Evolutionary conservation across 2,888 invertebrate species (phyloP).

Genomic region (Drosophila hawaiiensis): DNA sequence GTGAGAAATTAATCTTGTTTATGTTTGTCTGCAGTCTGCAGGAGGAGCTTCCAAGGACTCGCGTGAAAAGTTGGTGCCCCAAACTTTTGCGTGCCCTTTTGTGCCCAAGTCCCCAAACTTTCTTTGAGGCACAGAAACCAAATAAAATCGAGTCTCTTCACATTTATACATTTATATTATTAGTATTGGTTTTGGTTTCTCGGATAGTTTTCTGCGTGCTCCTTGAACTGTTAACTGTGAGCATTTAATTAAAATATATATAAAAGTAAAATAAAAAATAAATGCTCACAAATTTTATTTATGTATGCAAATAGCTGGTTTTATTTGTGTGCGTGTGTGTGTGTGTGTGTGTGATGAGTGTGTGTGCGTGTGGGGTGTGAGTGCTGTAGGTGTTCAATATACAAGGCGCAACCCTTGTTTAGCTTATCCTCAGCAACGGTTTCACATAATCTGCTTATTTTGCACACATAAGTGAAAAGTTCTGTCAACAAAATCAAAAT

Average conservation of each 20-base stretch:
- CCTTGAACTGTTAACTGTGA: conserved; percentile 54
- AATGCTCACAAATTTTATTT: not conserved
- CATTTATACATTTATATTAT: conserved; percentile 35
- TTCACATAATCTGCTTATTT: conserved; percentile 76
- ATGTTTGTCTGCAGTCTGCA: conserved; percentile 55
- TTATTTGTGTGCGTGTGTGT: not conserved
- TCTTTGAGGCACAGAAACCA: conserved; percentile 59
- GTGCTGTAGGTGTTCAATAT: conserved; percentile 61
- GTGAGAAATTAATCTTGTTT: conserved; percentile 83
- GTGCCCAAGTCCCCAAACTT: conserved; percentile 42
- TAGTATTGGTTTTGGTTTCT: conserved; percentile 27
- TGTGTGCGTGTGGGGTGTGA: conserved; percentile 18
- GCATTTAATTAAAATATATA: conserved; percentile 71
- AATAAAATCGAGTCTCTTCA: conserved; percentile 69
- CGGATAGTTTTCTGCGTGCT: conserved; percentile 46
- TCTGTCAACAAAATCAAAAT: conserved; percentile 81
- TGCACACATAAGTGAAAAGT: conserved; percentile 82
- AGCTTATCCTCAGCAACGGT: conserved; percentile 43
- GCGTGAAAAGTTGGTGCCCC: conserved; percentile 69
- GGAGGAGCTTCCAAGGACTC: conserved; percentile 42
- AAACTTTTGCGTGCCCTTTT: conserved; percentile 49
- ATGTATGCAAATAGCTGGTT: conserved; percentile 39
- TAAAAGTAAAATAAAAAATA: conserved; percentile 13
- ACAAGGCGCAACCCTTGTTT: conserved; percentile 62
- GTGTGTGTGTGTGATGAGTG: not conserved